phyloP scores from a whole-genome alignment of 1,140 invertebrate genomes.

The Heliconius melpomene region DNA sequence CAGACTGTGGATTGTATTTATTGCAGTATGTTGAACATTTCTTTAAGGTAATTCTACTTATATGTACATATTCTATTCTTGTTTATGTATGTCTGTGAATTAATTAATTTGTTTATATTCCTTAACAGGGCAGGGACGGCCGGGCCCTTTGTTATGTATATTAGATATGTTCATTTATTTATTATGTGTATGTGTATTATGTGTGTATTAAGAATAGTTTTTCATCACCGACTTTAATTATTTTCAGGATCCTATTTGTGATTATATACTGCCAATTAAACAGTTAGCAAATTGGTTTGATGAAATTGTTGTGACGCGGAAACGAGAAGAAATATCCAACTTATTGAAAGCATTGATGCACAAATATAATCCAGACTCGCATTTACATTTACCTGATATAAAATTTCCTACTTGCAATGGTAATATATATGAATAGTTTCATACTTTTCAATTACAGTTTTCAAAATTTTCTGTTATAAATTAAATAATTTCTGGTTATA shows the following conservation, averaged over 20 bases:
- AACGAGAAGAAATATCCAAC: constrained; percentile 90
- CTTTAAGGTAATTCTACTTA: constrained; percentile 85
- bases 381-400: constrained; percentile 83
- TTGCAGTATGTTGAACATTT: constrained; percentile 98
- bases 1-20: constrained; percentile 97
- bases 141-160: no score
- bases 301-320: constrained; percentile 88
- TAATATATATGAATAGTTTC: constrained; percentile 35
- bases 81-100: no score
- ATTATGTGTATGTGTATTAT: no score
- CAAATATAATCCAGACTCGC: constrained; percentile 82
- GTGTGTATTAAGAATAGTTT: no score
- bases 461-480: no score
- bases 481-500: no score
- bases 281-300: constrained; percentile 90
- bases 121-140: no score
- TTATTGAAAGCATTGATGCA: constrained; percentile 87
- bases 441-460: not conserved
- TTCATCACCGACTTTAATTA: not conserved
- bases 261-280: constrained; percentile 89
- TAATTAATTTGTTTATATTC: not conserved
- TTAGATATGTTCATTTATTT: not conserved
- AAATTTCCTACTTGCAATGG: constrained; percentile 85
- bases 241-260: constrained; percentile 86
- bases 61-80: no score